phyloP scores from a whole-genome alignment of 2,888 invertebrate genomes.

The Lordiphosa andalusiaca region DNA sequence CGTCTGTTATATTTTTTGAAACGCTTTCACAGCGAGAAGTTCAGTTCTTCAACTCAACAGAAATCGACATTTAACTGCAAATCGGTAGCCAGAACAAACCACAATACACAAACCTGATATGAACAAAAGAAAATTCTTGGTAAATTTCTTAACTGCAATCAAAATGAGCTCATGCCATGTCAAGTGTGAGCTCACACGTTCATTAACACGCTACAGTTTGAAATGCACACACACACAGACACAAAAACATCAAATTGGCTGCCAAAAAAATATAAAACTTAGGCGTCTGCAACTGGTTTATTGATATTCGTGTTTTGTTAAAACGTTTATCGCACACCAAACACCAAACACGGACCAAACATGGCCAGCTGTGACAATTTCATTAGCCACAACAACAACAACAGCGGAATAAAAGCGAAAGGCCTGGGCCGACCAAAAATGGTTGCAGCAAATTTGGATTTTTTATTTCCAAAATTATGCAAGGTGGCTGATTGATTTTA shows the following conservation, averaged over 20 bases:
- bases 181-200: conserved; percentile 27
- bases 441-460: conserved; percentile 18
- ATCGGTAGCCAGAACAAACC: conserved; percentile 1
- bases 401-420: conserved; percentile 53
- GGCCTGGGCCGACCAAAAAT: conserved; percentile 46
- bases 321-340: conserved; percentile 28
- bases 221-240: conserved; percentile 1
- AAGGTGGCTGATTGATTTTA: conserved; percentile 63
- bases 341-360: conserved; percentile 50
- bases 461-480: conserved; percentile 50
- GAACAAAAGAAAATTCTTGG: conserved; percentile 15
- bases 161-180: conserved; percentile 27
- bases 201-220: conserved; percentile 26
- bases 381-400: conserved; percentile 49
- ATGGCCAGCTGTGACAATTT: conserved; percentile 64
- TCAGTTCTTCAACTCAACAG: conserved; percentile 9
- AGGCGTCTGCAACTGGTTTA: conserved; percentile 28
- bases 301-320: conserved; percentile 34
- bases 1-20: too few relatives aligned
- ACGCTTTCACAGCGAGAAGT: neutral
- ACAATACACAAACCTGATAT: conserved; percentile 10
- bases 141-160: conserved; percentile 19
- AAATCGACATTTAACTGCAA: conserved; percentile 18
- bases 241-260: conserved; percentile 1
- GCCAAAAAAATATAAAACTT: conserved; percentile 12